Evolutionary conservation across 2,888 invertebrate species (phyloP).

Genomic region (Trichacis sp.): DNA sequence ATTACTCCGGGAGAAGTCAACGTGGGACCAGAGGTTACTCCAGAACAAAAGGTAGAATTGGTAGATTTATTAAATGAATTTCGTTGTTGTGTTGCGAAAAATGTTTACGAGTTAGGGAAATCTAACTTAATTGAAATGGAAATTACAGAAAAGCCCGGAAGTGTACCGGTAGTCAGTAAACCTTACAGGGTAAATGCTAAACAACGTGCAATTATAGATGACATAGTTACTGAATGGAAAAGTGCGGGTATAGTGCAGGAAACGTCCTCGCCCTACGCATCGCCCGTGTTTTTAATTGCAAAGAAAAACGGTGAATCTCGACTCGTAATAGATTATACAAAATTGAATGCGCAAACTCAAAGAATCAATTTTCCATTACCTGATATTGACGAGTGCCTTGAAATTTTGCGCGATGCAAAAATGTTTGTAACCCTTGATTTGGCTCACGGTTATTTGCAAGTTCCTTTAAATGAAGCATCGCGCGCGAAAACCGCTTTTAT

Average conservation of each 20-base stretch:
- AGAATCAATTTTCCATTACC: slow-evolving; percentile 29
- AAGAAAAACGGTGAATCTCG: slow-evolving; percentile 39
- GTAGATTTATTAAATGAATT: too few relatives aligned
- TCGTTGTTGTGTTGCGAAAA: too few relatives aligned
- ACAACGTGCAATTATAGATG: slow-evolving; percentile 23
- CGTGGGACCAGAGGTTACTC: too few relatives aligned
- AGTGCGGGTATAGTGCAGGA: slow-evolving; percentile 29
- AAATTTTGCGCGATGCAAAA: slow-evolving; percentile 3
- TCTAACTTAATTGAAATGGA: too few relatives aligned
- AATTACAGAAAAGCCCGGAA: slow-evolving; percentile 6
- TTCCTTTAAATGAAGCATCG: slow-evolving; percentile 27
- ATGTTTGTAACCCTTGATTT: slow-evolving; percentile 9
- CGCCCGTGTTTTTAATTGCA: slow-evolving; percentile 33
- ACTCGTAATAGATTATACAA: slow-evolving; percentile 37
- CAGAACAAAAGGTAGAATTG: too few relatives aligned
- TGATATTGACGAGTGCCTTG: slow-evolving; percentile 33
- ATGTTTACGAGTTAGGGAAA: too few relatives aligned
- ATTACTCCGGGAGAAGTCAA: too few relatives aligned
- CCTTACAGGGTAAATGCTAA: slow-evolving; percentile 19
- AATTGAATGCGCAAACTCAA: slow-evolving; percentile 26
- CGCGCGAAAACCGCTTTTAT: slow-evolving; percentile 38
- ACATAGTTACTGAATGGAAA: slow-evolving; percentile 34
- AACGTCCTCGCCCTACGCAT: slow-evolving; percentile 33
- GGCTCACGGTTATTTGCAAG: slow-evolving; percentile 37
- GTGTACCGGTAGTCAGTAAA: slow-evolving; percentile 10